These are phyloP conservation scores for Erithacus rubecula DNA, from an alignment of 2,797 vertebrate genomes.

Conservation along the genomic window DNA sequence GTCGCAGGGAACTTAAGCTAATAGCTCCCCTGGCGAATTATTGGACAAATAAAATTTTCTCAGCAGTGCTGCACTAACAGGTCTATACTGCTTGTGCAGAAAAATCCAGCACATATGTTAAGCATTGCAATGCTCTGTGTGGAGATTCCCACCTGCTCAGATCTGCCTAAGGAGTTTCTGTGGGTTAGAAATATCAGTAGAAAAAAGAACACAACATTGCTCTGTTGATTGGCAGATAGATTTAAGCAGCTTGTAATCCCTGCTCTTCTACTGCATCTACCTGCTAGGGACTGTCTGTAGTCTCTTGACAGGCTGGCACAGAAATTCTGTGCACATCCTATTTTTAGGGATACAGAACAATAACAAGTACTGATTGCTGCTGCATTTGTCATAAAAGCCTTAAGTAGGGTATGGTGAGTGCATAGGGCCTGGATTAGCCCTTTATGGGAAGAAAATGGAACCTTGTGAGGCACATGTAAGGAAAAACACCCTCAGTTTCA, in stretches of 20 bases:
- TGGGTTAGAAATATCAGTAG: neutral
- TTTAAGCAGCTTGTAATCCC: neutral
- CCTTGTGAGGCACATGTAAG: neutral
- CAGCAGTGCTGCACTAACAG: neutral
- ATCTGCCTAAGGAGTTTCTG: neutral
- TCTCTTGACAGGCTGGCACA: neutral
- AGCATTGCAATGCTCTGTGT: neutral
- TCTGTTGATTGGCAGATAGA: slow-evolving; percentile 1
- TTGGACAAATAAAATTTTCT: slow-evolving; percentile 25
- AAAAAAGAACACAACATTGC: neutral
- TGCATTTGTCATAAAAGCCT: neutral
- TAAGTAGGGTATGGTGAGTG: neutral
- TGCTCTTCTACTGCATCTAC: neutral
- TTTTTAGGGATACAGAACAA: neutral
- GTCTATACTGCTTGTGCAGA: neutral
- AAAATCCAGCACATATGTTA: neutral
- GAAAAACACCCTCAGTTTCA: neutral
- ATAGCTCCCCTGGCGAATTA: neutral
- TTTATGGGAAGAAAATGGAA: neutral
- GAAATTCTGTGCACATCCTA: neutral
- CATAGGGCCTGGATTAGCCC: neutral
- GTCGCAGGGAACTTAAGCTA: neutral
- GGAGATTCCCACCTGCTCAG: neutral
- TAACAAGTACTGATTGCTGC: neutral
- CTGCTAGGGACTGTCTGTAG: neutral